Conservation (phyloP, 2,888 invertebrate genomes). For the Caenorhabditis sp. region DNA sequence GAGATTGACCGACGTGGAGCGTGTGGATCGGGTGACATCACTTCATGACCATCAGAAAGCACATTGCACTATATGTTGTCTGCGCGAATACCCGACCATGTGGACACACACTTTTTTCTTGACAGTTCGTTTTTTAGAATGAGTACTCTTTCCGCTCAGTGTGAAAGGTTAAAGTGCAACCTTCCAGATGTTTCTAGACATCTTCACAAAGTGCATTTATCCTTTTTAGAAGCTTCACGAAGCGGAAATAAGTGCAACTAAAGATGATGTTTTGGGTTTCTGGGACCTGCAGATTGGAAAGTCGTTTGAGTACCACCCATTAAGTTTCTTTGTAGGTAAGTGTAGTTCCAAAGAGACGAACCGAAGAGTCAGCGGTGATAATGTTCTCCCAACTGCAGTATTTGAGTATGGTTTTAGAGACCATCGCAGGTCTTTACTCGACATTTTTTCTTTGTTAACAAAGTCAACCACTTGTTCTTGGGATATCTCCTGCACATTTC, state of each 20-base stretch:
- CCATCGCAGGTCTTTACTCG: neutral
- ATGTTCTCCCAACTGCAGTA: neutral
- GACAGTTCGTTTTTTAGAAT: conserved; percentile 7
- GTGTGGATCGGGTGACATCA: conserved; percentile 49
- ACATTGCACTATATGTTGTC: conserved; percentile 42
- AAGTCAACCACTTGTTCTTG: conserved; percentile 15
- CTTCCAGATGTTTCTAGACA: neutral
- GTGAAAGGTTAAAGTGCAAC: neutral
- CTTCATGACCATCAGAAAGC: conserved; percentile 49
- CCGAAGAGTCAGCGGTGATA: conserved; percentile 15
- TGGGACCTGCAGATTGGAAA: too few species aligned
- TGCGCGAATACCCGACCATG: conserved; percentile 4
- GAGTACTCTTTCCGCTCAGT: neutral
- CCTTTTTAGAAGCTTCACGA: neutral
- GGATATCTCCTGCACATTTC: conserved; percentile 9
- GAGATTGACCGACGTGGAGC: conserved; percentile 7
- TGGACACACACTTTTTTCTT: conserved; percentile 16
- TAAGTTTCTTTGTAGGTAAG: neutral
- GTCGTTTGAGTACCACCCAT: too few species aligned
- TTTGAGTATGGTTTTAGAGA: conserved; percentile 23
- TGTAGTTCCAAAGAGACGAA: conserved; percentile 5
- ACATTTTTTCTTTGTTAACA: conserved; percentile 11
- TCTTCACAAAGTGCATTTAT: neutral
- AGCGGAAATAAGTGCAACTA: neutral
- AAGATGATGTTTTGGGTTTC: neutral